A percentile compares a stretch with the other conserved stretches of the same genome.
Evolutionary conservation across 2,888 invertebrate genomes (phyloP).

Genomic region (Dryococelus australis): DNA sequence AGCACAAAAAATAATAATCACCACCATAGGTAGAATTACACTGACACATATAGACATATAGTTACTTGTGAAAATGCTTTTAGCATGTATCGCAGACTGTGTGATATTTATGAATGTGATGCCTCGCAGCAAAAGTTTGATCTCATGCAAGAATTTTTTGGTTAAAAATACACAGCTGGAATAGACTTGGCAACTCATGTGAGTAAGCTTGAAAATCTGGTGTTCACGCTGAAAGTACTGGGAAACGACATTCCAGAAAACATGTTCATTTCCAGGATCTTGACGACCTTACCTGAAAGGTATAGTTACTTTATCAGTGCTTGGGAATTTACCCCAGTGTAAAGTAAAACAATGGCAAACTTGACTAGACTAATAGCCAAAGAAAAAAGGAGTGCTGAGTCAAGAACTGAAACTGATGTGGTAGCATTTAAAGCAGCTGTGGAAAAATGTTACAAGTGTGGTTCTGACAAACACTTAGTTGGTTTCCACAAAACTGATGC

Average conservation of each 20-base stretch:
- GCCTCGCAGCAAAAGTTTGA: neutral
- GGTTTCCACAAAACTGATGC: neutral
- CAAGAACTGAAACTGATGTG: neutral
- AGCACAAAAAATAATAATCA: neutral
- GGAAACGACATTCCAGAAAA: neutral
- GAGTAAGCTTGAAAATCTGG: neutral
- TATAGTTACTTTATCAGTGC: too few species aligned
- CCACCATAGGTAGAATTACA: neutral
- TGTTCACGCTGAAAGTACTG: neutral
- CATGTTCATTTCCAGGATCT: neutral
- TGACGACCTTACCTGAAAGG: neutral
- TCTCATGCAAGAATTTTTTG: neutral
- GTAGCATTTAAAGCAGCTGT: too few species aligned
- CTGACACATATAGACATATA: neutral
- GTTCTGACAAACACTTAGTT: neutral
- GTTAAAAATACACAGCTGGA: neutral
- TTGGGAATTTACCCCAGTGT: neutral
- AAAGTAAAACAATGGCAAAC: neutral
- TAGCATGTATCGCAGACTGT: neutral
- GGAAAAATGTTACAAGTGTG: neutral
- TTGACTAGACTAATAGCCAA: neutral
- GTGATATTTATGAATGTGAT: neutral
- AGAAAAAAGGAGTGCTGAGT: neutral
- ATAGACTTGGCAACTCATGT: neutral
- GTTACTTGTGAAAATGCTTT: neutral